Evolutionary conservation across 2,888 invertebrate genomes (phyloP).

Genomic region (Bibio marci): DNA sequence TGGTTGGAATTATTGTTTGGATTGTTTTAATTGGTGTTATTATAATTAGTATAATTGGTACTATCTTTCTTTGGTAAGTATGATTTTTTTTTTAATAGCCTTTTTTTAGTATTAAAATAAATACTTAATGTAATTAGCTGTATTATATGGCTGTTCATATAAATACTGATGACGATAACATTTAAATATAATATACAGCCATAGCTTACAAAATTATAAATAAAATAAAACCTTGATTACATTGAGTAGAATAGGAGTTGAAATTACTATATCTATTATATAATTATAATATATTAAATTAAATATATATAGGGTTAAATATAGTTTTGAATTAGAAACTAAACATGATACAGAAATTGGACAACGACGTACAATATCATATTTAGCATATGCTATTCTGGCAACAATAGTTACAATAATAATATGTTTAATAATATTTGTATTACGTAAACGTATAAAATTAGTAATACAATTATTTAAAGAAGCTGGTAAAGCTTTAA

Average conservation of each 20-base stretch:
- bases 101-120: too few relatives aligned
- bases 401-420: slow-evolving; percentile 39
- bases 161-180: too few relatives aligned
- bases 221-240: too few relatives aligned
- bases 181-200: too few relatives aligned
- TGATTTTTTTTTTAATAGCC: too few relatives aligned
- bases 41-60: slow-evolving; percentile 33
- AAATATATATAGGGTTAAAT: slow-evolving; percentile 2
- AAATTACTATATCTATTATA: too few relatives aligned
- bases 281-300: too few relatives aligned
- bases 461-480: slow-evolving; percentile 44
- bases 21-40: slow-evolving; percentile 36
- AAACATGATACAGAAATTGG: slow-evolving; percentile 6
- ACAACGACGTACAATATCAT: slow-evolving; percentile 20
- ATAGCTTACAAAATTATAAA: too few relatives aligned
- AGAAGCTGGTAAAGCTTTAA: slow-evolving; percentile 47
- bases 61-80: slow-evolving; percentile 41
- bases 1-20: slow-evolving; percentile 44
- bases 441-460: slow-evolving; percentile 41
- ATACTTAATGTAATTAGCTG: too few relatives aligned
- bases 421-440: slow-evolving; percentile 36
- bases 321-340: slow-evolving; percentile 1
- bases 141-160: too few relatives aligned
- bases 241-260: too few relatives aligned
- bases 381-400: slow-evolving; percentile 39